Evolutionary conservation across 2,888 invertebrate species (phyloP).

Genomic region (Linyphia triangularis): DNA sequence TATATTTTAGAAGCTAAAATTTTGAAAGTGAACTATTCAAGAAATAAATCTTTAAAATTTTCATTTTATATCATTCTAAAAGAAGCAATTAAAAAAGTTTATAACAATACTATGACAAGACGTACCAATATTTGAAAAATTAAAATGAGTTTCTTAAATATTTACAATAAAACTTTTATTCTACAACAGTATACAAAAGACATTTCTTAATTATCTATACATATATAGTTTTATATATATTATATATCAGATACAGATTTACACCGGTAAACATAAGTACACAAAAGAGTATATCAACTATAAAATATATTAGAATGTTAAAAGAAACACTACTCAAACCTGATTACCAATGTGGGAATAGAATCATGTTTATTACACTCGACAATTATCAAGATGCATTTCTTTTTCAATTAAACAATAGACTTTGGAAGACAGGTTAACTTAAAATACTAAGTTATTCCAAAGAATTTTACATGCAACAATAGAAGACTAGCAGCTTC

Average conservation of each 20-base stretch:
- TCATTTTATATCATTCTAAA: not conserved
- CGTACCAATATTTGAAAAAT: slow-evolving; percentile 19
- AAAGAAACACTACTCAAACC: not conserved
- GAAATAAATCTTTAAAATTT: not conserved
- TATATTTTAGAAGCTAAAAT: not conserved
- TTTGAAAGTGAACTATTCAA: not conserved
- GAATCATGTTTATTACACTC: not conserved
- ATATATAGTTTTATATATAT: slow-evolving; percentile 43
- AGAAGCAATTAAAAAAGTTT: not conserved
- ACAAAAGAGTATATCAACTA: slow-evolving; percentile 4
- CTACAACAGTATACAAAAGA: slow-evolving; percentile 70
- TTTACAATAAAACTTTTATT: slow-evolving; percentile 73
- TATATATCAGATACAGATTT: slow-evolving; percentile 33
- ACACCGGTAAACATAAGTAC: slow-evolving; percentile 46
- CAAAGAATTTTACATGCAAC: not conserved
- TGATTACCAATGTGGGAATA: not conserved
- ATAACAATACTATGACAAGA: not conserved
- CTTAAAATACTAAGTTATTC: not conserved
- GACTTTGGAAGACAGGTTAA: slow-evolving; percentile 6
- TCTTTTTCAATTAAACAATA: not conserved
- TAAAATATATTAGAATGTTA: slow-evolving; percentile 20
- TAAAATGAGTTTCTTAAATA: slow-evolving; percentile 39
- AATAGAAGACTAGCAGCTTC: not conserved
- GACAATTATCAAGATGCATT: not conserved
- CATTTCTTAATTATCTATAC: slow-evolving; percentile 44